phyloP scores from a whole-genome alignment of 2,797 vertebrate species.

The Ataeniobius toweri region DNA sequence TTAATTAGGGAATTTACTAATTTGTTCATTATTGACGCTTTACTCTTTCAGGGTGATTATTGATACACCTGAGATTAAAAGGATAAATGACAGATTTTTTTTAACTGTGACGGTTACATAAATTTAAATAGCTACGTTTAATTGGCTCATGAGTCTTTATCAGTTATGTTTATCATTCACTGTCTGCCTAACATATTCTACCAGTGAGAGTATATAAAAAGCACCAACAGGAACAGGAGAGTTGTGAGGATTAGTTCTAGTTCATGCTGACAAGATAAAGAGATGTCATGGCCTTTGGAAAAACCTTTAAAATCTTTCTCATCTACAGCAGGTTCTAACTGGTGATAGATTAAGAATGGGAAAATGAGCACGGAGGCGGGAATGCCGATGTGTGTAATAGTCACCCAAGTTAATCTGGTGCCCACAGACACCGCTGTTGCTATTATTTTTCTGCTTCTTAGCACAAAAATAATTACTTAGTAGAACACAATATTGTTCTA shows the following conservation, averaged over 20 bases:
- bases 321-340: not conserved
- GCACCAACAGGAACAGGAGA: not conserved
- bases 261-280: not conserved
- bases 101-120: not conserved
- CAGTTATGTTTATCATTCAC: not conserved
- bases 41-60: not conserved
- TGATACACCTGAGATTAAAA: no score
- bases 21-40: no score
- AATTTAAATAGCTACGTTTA: not conserved
- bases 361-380: not conserved
- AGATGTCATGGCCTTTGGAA: not conserved
- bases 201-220: not conserved
- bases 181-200: no score
- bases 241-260: not conserved
- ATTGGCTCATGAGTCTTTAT: not conserved
- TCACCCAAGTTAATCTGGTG: not conserved
- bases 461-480: not conserved
- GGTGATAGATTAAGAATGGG: not conserved
- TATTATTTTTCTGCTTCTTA: not conserved
- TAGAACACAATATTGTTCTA: not conserved
- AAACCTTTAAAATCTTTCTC: not conserved
- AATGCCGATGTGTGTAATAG: not conserved
- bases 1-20: no score
- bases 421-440: not conserved
- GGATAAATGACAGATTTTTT: no score